phyloP scores from a whole-genome alignment of 2,113 vertebrate species.

The Coracopsis vasa region DNA sequence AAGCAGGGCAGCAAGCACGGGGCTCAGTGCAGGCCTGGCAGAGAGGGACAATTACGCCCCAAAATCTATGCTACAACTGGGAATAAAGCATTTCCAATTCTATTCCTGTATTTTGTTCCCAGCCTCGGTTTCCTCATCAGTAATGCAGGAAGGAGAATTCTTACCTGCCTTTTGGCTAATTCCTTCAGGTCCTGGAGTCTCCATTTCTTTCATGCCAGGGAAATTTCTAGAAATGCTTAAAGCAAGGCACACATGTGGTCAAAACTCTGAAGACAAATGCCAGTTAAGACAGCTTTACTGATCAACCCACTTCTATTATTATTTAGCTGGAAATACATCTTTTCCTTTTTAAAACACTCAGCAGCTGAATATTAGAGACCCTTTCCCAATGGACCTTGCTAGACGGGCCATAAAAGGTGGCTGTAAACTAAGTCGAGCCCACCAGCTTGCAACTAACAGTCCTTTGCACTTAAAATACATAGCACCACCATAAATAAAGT shows the following conservation, averaged over 20 bases:
- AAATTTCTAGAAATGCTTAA: neutral
- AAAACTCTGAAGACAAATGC: neutral
- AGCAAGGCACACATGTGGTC: accelerated
- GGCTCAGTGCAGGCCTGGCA: neutral
- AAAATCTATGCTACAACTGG: neutral
- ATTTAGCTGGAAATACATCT: neutral
- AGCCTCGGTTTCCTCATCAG: neutral
- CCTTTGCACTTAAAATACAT: neutral
- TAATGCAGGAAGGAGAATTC: accelerated
- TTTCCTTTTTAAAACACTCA: neutral
- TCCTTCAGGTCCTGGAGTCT: neutral
- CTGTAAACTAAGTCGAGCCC: neutral
- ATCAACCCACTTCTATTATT: neutral
- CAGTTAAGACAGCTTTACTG: neutral
- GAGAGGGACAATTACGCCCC: neutral
- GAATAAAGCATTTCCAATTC: neutral
- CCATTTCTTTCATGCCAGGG: neutral
- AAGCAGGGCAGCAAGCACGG: neutral
- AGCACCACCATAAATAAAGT: neutral
- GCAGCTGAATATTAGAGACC: neutral
- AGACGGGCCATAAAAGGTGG: neutral
- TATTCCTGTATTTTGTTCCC: neutral
- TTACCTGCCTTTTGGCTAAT: neutral
- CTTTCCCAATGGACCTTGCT: neutral
- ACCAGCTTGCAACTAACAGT: neutral